These are phyloP conservation scores for Sinocyclocheilus grahami DNA, from an alignment of 2,113 vertebrate species.

Conservation along the genomic window DNA sequence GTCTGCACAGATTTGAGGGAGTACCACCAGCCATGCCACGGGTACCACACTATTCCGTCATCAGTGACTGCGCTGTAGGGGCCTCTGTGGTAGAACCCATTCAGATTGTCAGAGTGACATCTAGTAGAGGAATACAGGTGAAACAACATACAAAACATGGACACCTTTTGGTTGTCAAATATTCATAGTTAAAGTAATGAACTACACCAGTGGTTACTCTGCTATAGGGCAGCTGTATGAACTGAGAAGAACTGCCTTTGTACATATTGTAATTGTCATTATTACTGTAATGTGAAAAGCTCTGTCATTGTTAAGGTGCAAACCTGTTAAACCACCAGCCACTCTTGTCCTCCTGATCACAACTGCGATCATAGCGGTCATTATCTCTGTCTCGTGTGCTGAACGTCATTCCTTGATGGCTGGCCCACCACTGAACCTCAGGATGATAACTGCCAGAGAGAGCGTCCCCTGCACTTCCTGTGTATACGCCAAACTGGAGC, in stretches of 20 bases:
- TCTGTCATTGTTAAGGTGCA: not conserved
- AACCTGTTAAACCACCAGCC: slow-evolving; percentile 99
- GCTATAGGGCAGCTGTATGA: no score
- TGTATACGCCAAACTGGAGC: slow-evolving; percentile 83
- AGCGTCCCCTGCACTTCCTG: slow-evolving; percentile 90
- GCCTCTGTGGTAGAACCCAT: slow-evolving; percentile 87
- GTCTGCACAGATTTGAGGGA: slow-evolving; percentile 90
- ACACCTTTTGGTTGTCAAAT: not conserved
- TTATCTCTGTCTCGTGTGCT: slow-evolving; percentile 92
- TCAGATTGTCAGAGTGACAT: slow-evolving; percentile 94
- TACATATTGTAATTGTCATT: no score
- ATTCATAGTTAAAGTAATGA: not conserved
- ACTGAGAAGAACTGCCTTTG: no score
- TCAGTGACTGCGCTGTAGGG: slow-evolving; percentile 84
- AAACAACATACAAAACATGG: slow-evolving; percentile 17
- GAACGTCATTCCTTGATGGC: slow-evolving; percentile 90
- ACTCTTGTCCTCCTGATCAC: slow-evolving; percentile 87
- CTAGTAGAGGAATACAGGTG: slow-evolving; percentile 72
- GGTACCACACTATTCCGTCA: slow-evolving; percentile 90
- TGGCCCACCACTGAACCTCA: slow-evolving; percentile 87
- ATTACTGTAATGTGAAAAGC: not conserved
- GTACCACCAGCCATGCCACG: slow-evolving; percentile 98
- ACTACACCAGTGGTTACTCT: not conserved
- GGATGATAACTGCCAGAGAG: slow-evolving; percentile 81
- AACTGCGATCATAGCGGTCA: slow-evolving; percentile 91